Conservation (phyloP, 2,797 vertebrate species). For the Hephaestus fuliginosus region DNA sequence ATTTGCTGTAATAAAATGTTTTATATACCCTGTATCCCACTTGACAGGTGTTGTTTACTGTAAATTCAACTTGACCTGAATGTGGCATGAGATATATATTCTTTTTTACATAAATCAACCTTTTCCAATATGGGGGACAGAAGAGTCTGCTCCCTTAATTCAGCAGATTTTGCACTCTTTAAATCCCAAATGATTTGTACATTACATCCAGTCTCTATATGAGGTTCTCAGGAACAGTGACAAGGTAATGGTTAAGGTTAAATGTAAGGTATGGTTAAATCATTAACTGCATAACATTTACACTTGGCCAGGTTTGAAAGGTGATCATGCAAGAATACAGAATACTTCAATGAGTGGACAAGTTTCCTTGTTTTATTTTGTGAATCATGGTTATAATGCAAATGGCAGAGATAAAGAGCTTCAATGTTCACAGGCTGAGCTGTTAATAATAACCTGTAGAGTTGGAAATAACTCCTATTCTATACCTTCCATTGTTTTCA, state of each 20-base stretch:
- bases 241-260: not conserved
- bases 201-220: not conserved
- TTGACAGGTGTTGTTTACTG: not conserved
- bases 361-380: slow-evolving; percentile 37
- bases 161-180: not conserved
- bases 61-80: not conserved
- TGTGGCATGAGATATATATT: not conserved
- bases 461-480: not conserved
- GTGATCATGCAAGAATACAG: not conserved
- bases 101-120: not conserved
- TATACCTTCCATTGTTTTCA: not conserved
- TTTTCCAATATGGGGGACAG: not conserved
- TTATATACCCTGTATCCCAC: not conserved
- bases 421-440: not conserved
- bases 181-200: not conserved
- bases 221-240: not conserved
- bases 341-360: not conserved
- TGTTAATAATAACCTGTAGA: not conserved
- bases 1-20: not conserved
- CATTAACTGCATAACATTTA: not conserved
- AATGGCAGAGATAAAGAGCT: not conserved
- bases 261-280: not conserved
- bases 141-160: not conserved
- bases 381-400: slow-evolving; percentile 13
- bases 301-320: not conserved